phyloP scores from a whole-genome alignment of 2,888 invertebrate species.

The Tribolium freemani region DNA sequence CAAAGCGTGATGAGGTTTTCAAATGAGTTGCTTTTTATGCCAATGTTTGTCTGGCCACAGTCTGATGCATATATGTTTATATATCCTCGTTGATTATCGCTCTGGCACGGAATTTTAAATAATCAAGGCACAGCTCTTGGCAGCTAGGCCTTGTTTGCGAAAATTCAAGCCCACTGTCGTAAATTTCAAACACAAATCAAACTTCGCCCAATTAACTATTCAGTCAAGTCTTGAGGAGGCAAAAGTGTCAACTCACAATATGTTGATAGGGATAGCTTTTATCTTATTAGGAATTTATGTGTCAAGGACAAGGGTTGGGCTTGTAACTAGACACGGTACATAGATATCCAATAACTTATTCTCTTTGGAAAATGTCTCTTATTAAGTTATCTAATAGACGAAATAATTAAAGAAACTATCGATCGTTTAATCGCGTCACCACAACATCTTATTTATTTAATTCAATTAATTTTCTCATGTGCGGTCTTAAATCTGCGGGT shows the following conservation, averaged over 20 bases:
- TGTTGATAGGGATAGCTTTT: constrained; percentile 20
- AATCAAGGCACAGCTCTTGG: constrained; percentile 30
- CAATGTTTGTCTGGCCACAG: constrained; percentile 48
- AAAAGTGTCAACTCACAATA: constrained; percentile 23
- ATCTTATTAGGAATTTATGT: constrained; percentile 33
- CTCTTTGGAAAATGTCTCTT: constrained; percentile 13
- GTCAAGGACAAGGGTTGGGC: constrained; percentile 35
- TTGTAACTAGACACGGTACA: constrained; percentile 22
- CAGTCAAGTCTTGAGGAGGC: constrained; percentile 4
- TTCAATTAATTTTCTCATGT: background rate
- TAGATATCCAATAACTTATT: constrained; percentile 20
- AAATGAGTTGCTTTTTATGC: constrained; percentile 51
- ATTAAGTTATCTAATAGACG: constrained; percentile 11
- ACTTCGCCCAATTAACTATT: constrained; percentile 7
- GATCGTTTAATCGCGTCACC: background rate
- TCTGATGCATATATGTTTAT: constrained; percentile 49
- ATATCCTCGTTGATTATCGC: constrained; percentile 44
- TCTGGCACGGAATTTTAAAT: constrained; percentile 46
- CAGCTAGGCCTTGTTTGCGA: background rate
- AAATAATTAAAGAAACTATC: constrained; percentile 16
- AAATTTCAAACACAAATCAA: constrained; percentile 6
- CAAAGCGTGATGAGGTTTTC: constrained; percentile 53
- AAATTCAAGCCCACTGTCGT: background rate
- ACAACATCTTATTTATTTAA: background rate
- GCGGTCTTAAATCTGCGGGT: background rate